Conservation (phyloP, 2,797 vertebrate species). For the Falco naumanni region DNA sequence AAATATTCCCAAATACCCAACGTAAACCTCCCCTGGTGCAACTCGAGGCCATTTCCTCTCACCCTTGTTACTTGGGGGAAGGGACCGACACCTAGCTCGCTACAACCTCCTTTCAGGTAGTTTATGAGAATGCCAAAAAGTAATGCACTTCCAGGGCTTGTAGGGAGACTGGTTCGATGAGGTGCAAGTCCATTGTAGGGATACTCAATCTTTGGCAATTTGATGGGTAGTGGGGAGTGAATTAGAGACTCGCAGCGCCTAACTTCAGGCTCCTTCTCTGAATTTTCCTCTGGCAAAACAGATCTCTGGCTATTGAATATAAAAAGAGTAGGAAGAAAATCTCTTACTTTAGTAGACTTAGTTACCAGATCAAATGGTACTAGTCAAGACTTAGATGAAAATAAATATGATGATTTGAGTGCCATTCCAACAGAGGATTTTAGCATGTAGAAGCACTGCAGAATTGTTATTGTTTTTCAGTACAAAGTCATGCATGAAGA, state of each 20-base stretch:
- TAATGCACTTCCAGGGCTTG: neutral
- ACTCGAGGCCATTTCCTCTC: neutral
- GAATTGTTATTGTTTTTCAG: neutral
- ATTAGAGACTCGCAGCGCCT: neutral
- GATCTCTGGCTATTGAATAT: neutral
- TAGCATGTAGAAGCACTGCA: neutral
- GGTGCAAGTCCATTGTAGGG: neutral
- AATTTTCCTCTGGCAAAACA: neutral
- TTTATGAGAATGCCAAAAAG: neutral
- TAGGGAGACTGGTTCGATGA: neutral
- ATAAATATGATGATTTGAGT: neutral
- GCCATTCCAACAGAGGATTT: neutral
- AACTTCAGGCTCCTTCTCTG: neutral
- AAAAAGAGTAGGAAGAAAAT: neutral
- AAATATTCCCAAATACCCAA: neutral
- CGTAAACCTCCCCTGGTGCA: neutral
- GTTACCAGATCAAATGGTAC: neutral
- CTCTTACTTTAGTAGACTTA: neutral
- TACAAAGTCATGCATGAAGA: neutral
- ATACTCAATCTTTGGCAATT: neutral
- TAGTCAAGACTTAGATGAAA: neutral
- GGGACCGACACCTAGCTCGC: accelerated
- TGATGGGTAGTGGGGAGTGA: neutral
- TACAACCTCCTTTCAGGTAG: neutral
- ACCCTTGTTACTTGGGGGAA: neutral